phyloP scores from a whole-genome alignment of 64 coral and sea anemone genomes.

The Platygyra sinensis region DNA sequence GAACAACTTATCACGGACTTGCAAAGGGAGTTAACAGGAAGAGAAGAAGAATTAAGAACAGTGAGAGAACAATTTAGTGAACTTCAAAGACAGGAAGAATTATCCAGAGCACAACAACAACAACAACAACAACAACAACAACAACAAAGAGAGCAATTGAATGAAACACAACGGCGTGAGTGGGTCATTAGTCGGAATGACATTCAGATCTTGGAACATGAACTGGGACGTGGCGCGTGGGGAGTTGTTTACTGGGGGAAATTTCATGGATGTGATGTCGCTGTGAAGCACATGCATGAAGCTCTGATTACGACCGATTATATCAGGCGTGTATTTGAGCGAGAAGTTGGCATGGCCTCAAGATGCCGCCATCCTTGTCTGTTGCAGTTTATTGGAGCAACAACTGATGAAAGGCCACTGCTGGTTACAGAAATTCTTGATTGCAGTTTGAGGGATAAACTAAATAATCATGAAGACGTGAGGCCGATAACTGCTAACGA shows the following conservation, averaged over 20 bases:
- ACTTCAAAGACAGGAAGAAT: too few relatives aligned
- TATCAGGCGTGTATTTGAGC: constrained; percentile 14
- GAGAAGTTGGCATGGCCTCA: constrained; percentile 71
- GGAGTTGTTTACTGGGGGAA: constrained; percentile 27
- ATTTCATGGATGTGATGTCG: constrained; percentile 57
- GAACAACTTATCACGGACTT: too few relatives aligned
- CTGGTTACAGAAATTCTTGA: constrained; percentile 72
- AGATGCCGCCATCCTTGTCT: constrained; percentile 69
- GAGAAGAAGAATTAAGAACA: too few relatives aligned
- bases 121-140: too few relatives aligned
- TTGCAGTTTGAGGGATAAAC: background rate
- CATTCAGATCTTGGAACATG: background rate
- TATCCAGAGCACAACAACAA: too few relatives aligned
- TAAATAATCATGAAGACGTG: too few relatives aligned
- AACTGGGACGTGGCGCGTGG: constrained; percentile 51
- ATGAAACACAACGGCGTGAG: background rate
- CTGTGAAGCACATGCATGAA: constrained; percentile 50
- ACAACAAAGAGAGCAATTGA: too few relatives aligned
- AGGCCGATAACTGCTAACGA: too few relatives aligned
- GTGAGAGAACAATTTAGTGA: too few relatives aligned
- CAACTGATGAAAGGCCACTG: constrained; percentile 26
- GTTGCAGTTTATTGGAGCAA: constrained; percentile 82
- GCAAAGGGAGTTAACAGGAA: too few relatives aligned
- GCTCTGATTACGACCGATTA: background rate
- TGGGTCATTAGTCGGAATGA: constrained; percentile 50